phyloP scores from a whole-genome alignment of 2,113 vertebrate species.

The Mellivora capensis region DNA sequence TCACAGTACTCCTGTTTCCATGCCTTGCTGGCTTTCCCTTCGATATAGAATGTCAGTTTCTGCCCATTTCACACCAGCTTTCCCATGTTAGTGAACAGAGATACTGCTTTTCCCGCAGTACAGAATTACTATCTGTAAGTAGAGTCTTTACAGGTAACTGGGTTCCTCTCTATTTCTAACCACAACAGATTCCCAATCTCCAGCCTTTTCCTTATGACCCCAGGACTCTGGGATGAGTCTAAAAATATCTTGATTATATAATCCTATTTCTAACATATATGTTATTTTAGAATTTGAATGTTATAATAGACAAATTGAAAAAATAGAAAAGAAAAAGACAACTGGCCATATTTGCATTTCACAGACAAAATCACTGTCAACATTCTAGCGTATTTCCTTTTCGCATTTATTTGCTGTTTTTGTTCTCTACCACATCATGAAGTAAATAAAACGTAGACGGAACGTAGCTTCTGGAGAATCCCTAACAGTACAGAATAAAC shows the following conservation, averaged over 20 bases:
- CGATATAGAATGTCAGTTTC: neutral
- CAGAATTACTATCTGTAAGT: neutral
- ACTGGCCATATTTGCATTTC: neutral
- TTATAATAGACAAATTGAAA: neutral
- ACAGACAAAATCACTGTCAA: neutral
- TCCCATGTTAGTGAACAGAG: neutral
- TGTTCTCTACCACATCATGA: neutral
- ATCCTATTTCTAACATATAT: neutral
- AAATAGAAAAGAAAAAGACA: neutral
- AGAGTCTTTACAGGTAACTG: neutral
- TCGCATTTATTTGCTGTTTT: neutral
- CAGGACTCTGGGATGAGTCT: neutral
- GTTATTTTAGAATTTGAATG: neutral
- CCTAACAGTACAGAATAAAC: neutral
- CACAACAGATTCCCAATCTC: neutral
- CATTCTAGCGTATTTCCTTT: neutral
- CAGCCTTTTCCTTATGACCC: neutral
- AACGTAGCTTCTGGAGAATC: neutral
- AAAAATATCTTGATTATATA: neutral
- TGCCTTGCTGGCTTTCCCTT: neutral
- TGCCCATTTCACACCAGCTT: neutral
- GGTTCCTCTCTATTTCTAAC: neutral
- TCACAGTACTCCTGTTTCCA: neutral
- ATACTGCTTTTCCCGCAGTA: neutral
- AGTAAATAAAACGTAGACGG: neutral